Evolutionary conservation across 2,888 invertebrate species (phyloP).

Genomic region (Eristalis arbustorum): DNA sequence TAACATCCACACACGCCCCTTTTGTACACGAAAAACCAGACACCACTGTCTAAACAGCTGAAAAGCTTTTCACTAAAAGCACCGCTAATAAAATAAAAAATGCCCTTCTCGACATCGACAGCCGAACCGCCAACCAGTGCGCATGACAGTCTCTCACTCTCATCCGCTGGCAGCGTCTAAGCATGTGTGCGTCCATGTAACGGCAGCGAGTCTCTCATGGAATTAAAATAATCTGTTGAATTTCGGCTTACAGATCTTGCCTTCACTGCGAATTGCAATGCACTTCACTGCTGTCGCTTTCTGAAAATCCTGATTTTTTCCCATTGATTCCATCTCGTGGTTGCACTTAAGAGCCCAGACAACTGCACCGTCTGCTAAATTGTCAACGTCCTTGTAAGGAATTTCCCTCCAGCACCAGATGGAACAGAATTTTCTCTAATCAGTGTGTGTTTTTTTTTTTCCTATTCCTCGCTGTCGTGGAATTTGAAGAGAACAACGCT

Average conservation of each 20-base stretch:
- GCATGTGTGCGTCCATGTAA: constrained; percentile 35
- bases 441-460: not conserved
- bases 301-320: too few species aligned
- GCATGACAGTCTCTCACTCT: constrained; percentile 30
- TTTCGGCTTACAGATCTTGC: constrained; percentile 50
- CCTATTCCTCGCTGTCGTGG: not conserved
- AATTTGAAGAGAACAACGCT: not conserved
- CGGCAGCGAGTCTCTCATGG: constrained; percentile 21
- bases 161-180: not conserved
- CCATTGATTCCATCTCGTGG: too few species aligned
- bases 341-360: not conserved
- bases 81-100: not conserved
- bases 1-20: constrained; percentile 38
- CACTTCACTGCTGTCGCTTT: not conserved
- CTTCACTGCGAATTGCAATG: constrained; percentile 3
- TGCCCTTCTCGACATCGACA: not conserved
- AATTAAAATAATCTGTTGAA: constrained; percentile 64
- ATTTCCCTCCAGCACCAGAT: not conserved
- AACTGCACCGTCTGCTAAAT: not conserved
- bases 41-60: constrained; percentile 21
- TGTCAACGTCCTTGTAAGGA: constrained; percentile 20
- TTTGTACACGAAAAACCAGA: not conserved
- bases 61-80: constrained; percentile 30
- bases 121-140: constrained; percentile 3
- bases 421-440: not conserved